Evolutionary conservation across 2,113 vertebrate genomes (phyloP).

Genomic region (Spermophilus dauricus): DNA sequence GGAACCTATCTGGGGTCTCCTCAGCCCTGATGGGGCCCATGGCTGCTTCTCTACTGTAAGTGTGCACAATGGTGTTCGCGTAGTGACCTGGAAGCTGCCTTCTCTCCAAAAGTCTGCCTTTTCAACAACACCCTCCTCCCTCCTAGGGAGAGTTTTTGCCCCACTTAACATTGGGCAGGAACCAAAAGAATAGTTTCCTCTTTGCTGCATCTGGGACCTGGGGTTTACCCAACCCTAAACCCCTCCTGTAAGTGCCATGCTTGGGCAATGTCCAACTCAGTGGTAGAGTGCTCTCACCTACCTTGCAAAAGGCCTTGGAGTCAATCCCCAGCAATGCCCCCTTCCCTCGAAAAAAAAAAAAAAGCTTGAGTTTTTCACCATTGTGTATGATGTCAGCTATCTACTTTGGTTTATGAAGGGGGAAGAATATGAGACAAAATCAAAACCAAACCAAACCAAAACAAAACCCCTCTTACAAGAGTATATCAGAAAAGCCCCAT

Average conservation of each 20-base stretch:
- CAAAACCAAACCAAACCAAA: slow-evolving; percentile 63
- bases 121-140: neutral
- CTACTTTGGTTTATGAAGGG: slow-evolving; percentile 24
- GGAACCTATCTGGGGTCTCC: neutral
- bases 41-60: neutral
- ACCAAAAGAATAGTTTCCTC: slow-evolving; percentile 19
- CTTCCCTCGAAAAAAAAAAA: too few species aligned
- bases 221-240: slow-evolving; percentile 73
- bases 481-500: neutral
- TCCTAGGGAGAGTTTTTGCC: neutral
- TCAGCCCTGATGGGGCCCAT: neutral
- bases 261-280: slow-evolving; percentile 85
- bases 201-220: slow-evolving; percentile 83
- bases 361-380: neutral
- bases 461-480: neutral
- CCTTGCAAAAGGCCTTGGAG: too few species aligned
- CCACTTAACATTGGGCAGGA: slow-evolving; percentile 37
- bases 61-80: neutral
- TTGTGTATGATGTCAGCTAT: slow-evolving; percentile 45
- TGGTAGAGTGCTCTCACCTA: neutral
- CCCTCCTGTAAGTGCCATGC: slow-evolving; percentile 79
- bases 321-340: too few species aligned
- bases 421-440: slow-evolving; percentile 58
- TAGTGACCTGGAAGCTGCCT: neutral
- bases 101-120: neutral